A percentile compares a stretch with the other conserved stretches of the same genome.
Conservation (phyloP, 2,113 vertebrate species). For the Hippocampus mohnikei region DNA sequence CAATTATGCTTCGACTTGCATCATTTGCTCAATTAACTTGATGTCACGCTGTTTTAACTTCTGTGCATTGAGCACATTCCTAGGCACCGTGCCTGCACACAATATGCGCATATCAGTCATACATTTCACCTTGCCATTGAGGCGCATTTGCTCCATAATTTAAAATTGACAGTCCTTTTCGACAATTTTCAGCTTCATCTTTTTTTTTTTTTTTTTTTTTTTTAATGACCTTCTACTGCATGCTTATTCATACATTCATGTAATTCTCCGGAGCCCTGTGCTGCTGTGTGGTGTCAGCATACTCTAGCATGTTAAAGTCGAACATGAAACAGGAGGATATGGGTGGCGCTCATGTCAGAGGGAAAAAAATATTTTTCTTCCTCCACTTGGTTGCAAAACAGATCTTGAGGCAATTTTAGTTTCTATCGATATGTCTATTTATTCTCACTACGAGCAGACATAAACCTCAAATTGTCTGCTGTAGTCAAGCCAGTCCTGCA, state of each 20-base stretch:
- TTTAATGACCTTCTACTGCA: background rate
- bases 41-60: slow-evolving; percentile 19
- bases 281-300: slow-evolving; percentile 38
- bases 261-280: slow-evolving; percentile 23
- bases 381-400: slow-evolving; percentile 20
- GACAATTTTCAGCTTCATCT: background rate
- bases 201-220: background rate
- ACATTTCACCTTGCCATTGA: background rate
- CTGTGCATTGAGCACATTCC: background rate
- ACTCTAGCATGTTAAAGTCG: slow-evolving; percentile 37
- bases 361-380: slow-evolving; percentile 25
- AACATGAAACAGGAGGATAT: slow-evolving; percentile 33
- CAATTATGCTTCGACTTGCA: background rate
- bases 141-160: background rate
- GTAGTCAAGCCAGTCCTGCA: background rate
- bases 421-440: slow-evolving; percentile 17
- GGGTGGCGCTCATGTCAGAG: slow-evolving; percentile 35
- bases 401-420: slow-evolving; percentile 17
- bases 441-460: slow-evolving; percentile 10
- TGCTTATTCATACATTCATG: background rate
- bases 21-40: slow-evolving; percentile 22
- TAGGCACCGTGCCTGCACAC: background rate
- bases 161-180: background rate
- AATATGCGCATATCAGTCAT: background rate
- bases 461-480: slow-evolving; percentile 14